Evolutionary conservation across 2,797 vertebrate species (phyloP).

Genomic region (Poecilia gillii): DNA sequence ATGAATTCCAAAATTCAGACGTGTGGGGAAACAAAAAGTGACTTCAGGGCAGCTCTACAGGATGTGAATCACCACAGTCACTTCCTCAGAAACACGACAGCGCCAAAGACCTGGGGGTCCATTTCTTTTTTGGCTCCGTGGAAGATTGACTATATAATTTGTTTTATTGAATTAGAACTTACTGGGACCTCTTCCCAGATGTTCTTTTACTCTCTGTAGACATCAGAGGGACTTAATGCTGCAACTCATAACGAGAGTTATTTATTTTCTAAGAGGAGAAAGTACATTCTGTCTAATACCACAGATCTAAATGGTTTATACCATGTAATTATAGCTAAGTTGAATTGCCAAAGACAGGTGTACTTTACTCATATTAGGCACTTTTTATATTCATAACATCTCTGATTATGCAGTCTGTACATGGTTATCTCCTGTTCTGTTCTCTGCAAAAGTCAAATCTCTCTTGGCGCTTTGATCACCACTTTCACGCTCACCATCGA

Average conservation of each 20-base stretch:
- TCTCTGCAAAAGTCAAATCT: not conserved
- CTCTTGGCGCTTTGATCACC: not conserved
- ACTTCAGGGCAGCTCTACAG: not conserved
- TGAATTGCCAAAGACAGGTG: not conserved
- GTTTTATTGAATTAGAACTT: not conserved
- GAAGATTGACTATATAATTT: not conserved
- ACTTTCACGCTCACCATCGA: not conserved
- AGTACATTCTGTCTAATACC: not conserved
- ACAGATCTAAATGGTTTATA: not conserved
- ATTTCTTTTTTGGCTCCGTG: not conserved
- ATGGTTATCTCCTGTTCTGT: not conserved
- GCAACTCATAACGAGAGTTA: not conserved
- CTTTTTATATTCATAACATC: slow-evolving; percentile 1
- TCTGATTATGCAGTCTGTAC: not conserved
- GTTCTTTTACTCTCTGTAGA: not conserved
- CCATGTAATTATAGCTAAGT: not conserved
- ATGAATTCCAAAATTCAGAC: not conserved
- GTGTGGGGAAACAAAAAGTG: not conserved
- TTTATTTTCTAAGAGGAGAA: not conserved
- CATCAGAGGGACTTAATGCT: not conserved
- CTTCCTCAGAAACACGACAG: not conserved
- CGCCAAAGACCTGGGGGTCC: not conserved
- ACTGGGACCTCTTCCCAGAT: not conserved
- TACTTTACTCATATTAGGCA: not conserved
- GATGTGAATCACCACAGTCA: not conserved